phyloP scores from a whole-genome alignment of 2,113 vertebrate genomes.

The Semnornis frantzii region DNA sequence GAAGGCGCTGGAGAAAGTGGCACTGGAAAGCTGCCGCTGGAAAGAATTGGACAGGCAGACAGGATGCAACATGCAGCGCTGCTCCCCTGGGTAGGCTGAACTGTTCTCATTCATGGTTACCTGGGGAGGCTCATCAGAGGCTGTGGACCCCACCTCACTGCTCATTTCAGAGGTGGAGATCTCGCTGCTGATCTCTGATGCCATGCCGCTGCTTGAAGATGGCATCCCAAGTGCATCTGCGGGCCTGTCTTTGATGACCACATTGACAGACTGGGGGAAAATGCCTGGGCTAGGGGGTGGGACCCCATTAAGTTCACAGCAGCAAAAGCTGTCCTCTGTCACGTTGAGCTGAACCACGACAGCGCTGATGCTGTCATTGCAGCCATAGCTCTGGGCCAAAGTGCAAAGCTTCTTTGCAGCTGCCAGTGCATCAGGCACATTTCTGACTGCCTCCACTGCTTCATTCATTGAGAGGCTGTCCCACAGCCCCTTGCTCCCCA shows the following conservation, averaged over 20 bases:
- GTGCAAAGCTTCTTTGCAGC: constrained; percentile 97
- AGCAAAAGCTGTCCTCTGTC: constrained; percentile 95
- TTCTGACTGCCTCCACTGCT: constrained; percentile 90
- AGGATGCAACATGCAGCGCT: constrained; percentile 88
- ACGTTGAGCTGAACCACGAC: constrained; percentile 96
- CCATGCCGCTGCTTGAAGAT: constrained; percentile 89
- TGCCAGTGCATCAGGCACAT: constrained; percentile 89
- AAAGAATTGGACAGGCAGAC: constrained; percentile 84
- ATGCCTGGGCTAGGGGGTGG: constrained; percentile 84
- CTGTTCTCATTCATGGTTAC: constrained; percentile 77
- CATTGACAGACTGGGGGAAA: constrained; percentile 76
- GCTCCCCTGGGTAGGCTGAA: constrained; percentile 77
- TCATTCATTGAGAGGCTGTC: constrained; percentile 87
- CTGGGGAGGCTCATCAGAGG: constrained; percentile 89
- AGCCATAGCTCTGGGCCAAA: constrained; percentile 94
- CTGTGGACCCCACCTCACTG: constrained; percentile 97
- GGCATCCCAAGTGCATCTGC: constrained; percentile 77
- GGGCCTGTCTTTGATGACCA: constrained; percentile 81
- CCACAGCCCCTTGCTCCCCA: constrained; percentile 95
- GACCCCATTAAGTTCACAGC: constrained; percentile 83
- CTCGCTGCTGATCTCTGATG: constrained; percentile 93
- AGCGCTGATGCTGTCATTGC: constrained; percentile 91
- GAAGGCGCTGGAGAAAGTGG: constrained; percentile 96
- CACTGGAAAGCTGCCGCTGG: constrained; percentile 95
- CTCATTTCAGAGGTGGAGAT: constrained; percentile 96